Conservation (phyloP, 2,888 invertebrate genomes). For the Rhagonycha fulva region DNA sequence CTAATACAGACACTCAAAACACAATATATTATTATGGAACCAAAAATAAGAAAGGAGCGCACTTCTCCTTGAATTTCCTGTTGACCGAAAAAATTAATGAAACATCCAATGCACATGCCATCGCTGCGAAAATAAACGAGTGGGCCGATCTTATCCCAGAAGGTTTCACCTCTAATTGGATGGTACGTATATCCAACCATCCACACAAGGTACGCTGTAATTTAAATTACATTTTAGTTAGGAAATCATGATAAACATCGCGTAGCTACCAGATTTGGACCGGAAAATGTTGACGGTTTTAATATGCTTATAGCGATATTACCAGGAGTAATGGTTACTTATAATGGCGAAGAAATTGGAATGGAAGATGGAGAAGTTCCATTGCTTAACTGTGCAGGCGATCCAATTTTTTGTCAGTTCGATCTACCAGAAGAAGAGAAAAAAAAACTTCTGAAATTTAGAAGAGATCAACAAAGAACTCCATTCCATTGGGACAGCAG, state of each 20-base stretch:
- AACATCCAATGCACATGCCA: too few relatives aligned
- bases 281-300: constrained; percentile 72
- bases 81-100: constrained; percentile 60
- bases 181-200: too few relatives aligned
- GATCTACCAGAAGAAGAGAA: constrained; percentile 56
- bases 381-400: constrained; percentile 48
- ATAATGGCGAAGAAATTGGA: constrained; percentile 85
- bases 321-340: constrained; percentile 84
- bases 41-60: constrained; percentile 60
- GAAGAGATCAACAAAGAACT: constrained; percentile 77
- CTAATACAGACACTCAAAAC: constrained; percentile 63
- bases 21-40: constrained; percentile 69
- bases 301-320: constrained; percentile 82
- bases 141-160: constrained; percentile 59
- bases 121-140: neutral
- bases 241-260: constrained; percentile 80
- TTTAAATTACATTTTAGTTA: constrained; percentile 50
- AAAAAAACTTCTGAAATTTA: constrained; percentile 61
- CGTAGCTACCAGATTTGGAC: constrained; percentile 70
- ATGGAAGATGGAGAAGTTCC: constrained; percentile 65
- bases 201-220: too few relatives aligned
- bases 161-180: constrained; percentile 72
- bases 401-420: neutral
- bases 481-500: constrained; percentile 79
- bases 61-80: constrained; percentile 80